Conservation (phyloP, 2,797 vertebrate species). For the Australoheros facetus region DNA sequence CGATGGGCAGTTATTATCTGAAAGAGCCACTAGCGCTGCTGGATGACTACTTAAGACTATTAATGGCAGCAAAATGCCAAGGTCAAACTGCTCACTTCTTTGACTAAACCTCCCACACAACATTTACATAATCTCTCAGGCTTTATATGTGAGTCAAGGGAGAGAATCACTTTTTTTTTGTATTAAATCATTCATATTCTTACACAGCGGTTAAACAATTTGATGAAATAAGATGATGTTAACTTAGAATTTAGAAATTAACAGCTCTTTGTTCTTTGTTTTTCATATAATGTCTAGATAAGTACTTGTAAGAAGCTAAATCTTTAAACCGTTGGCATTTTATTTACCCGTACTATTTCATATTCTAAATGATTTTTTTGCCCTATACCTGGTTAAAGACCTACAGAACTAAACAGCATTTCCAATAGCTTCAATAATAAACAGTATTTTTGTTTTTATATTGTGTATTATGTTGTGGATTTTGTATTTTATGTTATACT, state of each 20-base stretch:
- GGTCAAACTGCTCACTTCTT: slow-evolving; percentile 45
- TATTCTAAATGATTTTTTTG: background rate
- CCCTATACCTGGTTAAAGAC: background rate
- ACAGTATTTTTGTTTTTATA: no score
- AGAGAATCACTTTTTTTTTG: background rate
- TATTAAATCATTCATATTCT: background rate
- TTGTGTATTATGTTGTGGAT: no score
- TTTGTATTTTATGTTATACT: no score
- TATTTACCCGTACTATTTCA: background rate
- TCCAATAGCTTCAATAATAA: background rate
- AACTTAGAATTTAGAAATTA: background rate
- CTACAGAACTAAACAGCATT: background rate
- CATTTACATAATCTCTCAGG: slow-evolving; percentile 43
- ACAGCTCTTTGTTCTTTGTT: background rate
- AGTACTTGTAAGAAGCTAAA: background rate
- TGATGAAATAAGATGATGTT: background rate
- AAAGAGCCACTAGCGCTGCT: slow-evolving; percentile 28
- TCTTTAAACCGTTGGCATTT: background rate
- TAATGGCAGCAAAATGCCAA: slow-evolving; percentile 53
- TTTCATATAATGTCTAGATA: background rate
- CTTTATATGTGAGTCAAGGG: slow-evolving; percentile 15
- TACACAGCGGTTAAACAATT: slow-evolving; percentile 1
- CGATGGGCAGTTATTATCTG: slow-evolving; percentile 29
- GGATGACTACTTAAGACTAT: slow-evolving; percentile 39
- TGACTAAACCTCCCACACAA: slow-evolving; percentile 14